These are phyloP conservation scores for Microtus pennsylvanicus DNA, from an alignment of 2,113 vertebrate species.

Conservation along the genomic window DNA sequence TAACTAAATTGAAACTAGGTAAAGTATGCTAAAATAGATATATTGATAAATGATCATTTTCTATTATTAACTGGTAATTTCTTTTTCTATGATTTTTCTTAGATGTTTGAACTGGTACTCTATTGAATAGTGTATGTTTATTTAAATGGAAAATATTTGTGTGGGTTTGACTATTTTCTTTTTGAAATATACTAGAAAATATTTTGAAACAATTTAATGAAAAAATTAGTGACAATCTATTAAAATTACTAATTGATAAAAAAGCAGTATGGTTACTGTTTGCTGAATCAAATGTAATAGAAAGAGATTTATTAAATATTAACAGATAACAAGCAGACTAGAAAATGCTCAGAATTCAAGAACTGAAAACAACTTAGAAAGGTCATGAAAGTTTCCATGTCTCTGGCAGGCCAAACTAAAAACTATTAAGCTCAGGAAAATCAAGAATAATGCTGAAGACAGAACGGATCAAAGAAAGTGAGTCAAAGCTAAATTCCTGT, in stretches of 20 bases:
- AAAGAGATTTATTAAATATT: conserved; percentile 60
- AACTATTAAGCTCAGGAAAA: conserved; percentile 28
- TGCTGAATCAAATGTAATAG: conserved; percentile 41
- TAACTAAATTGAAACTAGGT: neutral
- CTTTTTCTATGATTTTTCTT: neutral
- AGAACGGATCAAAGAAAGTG: neutral
- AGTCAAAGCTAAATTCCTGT: conserved; percentile 14
- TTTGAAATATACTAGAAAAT: conserved; percentile 16
- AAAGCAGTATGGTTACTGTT: neutral
- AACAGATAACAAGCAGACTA: conserved; percentile 21
- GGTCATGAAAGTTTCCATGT: conserved; percentile 37
- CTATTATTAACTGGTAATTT: conserved; percentile 40
- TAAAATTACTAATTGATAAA: conserved; percentile 25
- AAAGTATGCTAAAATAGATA: conserved; percentile 4
- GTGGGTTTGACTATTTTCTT: neutral
- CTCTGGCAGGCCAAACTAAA: conserved; percentile 30
- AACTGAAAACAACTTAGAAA: neutral
- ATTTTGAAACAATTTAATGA: conserved; percentile 36
- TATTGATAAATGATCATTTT: conserved; percentile 42
- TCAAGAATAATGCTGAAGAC: conserved; percentile 27
- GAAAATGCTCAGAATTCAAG: neutral
- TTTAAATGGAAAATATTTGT: conserved; percentile 8
- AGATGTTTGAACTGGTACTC: neutral
- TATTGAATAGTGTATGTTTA: neutral
- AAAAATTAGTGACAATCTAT: conserved; percentile 55